A percentile compares a stretch with the other conserved stretches of the same genome.
Evolutionary conservation across 2,888 invertebrate species (phyloP).

Genomic region (Brenthis daphne): DNA sequence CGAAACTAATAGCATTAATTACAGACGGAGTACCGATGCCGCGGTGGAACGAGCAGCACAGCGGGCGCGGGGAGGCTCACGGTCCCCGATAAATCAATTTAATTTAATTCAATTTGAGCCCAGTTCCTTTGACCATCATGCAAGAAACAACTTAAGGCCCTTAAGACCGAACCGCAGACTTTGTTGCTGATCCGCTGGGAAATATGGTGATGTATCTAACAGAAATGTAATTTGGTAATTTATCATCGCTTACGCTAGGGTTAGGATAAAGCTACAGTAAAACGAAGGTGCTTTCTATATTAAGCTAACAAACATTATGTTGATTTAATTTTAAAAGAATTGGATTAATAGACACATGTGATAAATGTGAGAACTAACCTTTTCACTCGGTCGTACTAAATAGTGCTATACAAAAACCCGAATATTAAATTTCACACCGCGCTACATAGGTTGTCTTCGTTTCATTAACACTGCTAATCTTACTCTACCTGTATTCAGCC

Average conservation of each 20-base stretch:
- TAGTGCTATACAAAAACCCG: too few species aligned
- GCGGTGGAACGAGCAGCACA: conserved; percentile 55
- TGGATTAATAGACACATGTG: too few species aligned
- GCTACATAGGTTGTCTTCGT: too few species aligned
- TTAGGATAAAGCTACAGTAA: background rate
- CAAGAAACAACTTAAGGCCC: conserved; percentile 47
- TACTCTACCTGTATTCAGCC: too few species aligned
- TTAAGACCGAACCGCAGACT: conserved; percentile 16
- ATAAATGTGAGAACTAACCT: too few species aligned
- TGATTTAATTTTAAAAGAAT: too few species aligned
- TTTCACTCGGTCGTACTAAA: too few species aligned
- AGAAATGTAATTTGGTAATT: conserved; percentile 12
- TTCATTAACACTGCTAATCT: too few species aligned
- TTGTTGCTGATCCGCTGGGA: conserved; percentile 25
- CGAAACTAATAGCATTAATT: conserved; percentile 78
- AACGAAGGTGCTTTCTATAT: background rate
- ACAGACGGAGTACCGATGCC: conserved; percentile 53
- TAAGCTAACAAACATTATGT: too few species aligned
- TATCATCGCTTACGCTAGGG: background rate
- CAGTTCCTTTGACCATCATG: conserved; percentile 74
- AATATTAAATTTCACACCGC: too few species aligned
- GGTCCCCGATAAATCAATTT: conserved; percentile 80
- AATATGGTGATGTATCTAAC: conserved; percentile 23
- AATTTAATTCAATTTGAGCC: conserved; percentile 79
- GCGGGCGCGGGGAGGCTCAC: conserved; percentile 53